Evolutionary conservation across 1,140 invertebrate species (phyloP), one percentile per base, ranked within the genome.

Genomic region (Drosophila serrata): DNA sequence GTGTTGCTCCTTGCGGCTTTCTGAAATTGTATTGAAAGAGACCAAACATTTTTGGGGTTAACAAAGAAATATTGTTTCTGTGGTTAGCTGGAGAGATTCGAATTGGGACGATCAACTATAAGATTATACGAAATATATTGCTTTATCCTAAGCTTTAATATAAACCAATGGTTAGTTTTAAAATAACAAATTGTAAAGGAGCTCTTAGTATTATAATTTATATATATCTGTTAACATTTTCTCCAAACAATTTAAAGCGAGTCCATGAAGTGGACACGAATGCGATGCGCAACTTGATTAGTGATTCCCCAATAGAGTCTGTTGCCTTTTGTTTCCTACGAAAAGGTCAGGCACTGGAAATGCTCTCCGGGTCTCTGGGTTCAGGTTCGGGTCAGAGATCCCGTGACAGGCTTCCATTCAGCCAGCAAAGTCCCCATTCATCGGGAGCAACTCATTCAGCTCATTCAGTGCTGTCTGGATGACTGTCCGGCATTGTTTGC

Each of bases 401-500:
- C 45, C 61, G n/a, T 67, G 46, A 69, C 62, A 49, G 75, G 45
- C 56, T 49, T 62, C 35, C 73, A 75, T 68, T 77, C 75, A 77
- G 24, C 46, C 31, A 40, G 27, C 37, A 42, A 42, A 40, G 8
- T 35, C 74, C 57, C 74, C 64, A 78, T 78, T 78, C 75, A 77
- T 53, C 31, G 24, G 42, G 33, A 42, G 27, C 69, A 64, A 27
- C 45, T 45, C 61, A 76, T 76, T 76, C 74, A 76, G 22, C 43
- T 24, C 22, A 45, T 45, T 45, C 22, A 45, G 60, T 4, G 40
- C 29, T 19, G 46, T 24, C 8, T 48, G 45, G 45, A 12, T 48
- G 17, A 12, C 31, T 69, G n/a, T 12, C 1, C 22, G 39, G 58
- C 60, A 55, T 88, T 88, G 85, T 88, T 88, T 68, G 81, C 48